A percentile compares a stretch with the other conserved stretches of the same genome.
Conservation (phyloP, 2,797 vertebrate species). For the Myotis daubentonii region DNA sequence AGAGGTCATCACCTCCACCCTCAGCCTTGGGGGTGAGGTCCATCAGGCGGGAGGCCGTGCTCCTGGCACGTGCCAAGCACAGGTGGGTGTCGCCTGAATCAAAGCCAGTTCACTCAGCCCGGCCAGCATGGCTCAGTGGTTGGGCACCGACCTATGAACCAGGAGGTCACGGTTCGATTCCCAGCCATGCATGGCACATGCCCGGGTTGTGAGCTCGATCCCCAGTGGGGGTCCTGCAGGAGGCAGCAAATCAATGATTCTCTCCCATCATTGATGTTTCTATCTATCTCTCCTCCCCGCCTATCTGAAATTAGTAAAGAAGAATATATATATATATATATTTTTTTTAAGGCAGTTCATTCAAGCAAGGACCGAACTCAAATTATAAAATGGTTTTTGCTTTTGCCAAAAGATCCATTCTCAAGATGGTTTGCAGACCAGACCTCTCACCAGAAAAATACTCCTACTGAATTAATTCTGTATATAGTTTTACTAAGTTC, state of each 20-base stretch:
- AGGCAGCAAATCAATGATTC: too few species aligned
- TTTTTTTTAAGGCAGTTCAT: not conserved
- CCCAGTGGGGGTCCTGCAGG: too few species aligned
- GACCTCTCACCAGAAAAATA: not conserved
- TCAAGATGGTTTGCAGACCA: not conserved
- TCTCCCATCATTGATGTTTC: too few species aligned
- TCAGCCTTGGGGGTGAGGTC: accelerated
- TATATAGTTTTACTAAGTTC: accelerated
- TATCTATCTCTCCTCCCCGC: too few species aligned
- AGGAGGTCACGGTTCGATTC: too few species aligned
- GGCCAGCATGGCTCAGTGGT: too few species aligned
- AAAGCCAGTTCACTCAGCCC: not conserved
- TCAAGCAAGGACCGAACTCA: not conserved
- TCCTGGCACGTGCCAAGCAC: accelerated
- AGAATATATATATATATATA: too few species aligned
- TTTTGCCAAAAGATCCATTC: not conserved
- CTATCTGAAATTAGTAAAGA: too few species aligned
- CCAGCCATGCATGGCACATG: too few species aligned
- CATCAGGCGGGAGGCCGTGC: not conserved
- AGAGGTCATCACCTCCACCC: not conserved
- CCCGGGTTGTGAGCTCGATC: too few species aligned
- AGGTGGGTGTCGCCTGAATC: not conserved
- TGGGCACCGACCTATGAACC: too few species aligned
- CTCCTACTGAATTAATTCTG: too few species aligned
- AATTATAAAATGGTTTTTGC: not conserved